Base-by-base conservation (phyloP, 2,113 vertebrate genomes). In the Thamnophis sirtalis region DNA sequence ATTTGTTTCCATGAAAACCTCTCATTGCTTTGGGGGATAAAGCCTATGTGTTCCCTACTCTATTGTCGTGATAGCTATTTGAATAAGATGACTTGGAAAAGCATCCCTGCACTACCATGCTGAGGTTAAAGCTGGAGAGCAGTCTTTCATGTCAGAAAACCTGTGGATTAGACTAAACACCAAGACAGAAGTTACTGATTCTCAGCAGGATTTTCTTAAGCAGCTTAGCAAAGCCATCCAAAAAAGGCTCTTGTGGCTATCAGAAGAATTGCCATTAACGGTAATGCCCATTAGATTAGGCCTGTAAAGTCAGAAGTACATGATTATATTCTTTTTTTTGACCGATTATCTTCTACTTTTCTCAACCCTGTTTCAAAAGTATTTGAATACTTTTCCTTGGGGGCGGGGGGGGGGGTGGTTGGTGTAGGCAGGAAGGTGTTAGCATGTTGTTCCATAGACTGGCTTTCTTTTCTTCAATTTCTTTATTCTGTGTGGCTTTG, bases 201-300 rank as follows among this genome's bases (percentile, higher is more conserved):
- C 73, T 89, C 73, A 89, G 22, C 7, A 63, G 51, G 63, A 48
- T 7, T 9, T 2, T 88, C 9, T 54, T 51, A 86, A 3, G 28
- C 89, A 43, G 58, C 89, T 93, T 84, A 54, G 2, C 22, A 24
- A 48, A 26, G 26, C 53, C 9, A 43, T 89, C 10, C 56, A n/a
- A 58, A 26, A 91, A 54, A 92, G 21, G 50, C 92, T 94, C 54
- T 88, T 91, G 73, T 24, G 90, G 50, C 24, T 89, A 91, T 91
- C 2, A 0, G 0, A 87, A 54, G 49, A 24, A 73, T 60, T 49
- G 54, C 89, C 68, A 60, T 85, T 88, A 60, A 88, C 33, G 13
- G 91, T 85, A 88, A 54, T 89, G 54, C 24, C 33, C 48, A 15
- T 53, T 89, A 38, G 55, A 91, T 80, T 84, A 58, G 53, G 85